Evolutionary conservation across 2,113 vertebrate genomes (phyloP).

Genomic region (Rhegmatorhina hoffmannsi): DNA sequence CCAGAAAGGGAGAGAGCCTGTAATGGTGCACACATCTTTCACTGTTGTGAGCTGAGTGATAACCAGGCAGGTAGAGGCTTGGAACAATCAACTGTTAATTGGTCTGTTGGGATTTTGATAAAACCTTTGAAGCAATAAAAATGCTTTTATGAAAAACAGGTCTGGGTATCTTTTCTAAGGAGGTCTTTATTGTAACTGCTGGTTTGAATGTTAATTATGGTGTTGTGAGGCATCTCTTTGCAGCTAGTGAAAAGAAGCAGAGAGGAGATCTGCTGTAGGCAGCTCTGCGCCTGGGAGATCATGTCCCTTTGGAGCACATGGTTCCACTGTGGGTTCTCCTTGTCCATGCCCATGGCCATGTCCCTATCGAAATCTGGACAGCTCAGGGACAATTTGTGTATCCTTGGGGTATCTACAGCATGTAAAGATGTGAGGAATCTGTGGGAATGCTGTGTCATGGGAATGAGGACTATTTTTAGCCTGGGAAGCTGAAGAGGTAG

Average conservation of each 20-base stretch:
- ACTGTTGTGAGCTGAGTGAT: not conserved
- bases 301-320: fast-evolving
- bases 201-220: slow-evolving; percentile 30
- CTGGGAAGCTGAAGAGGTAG: not conserved
- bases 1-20: not conserved
- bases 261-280: not conserved
- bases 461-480: not conserved
- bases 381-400: not conserved
- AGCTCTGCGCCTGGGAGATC: not conserved
- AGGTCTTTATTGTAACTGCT: not conserved
- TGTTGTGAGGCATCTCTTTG: not conserved
- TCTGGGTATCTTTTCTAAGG: slow-evolving; percentile 2
- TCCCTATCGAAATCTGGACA: not conserved
- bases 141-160: slow-evolving; percentile 56
- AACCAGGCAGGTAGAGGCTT: slow-evolving; percentile 26
- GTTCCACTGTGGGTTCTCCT: not conserved
- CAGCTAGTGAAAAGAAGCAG: not conserved
- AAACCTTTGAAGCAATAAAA: slow-evolving; percentile 59
- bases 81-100: slow-evolving; percentile 39
- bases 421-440: not conserved
- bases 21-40: not conserved
- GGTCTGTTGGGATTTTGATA: slow-evolving; percentile 49
- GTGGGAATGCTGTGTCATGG: not conserved
- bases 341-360: not conserved
- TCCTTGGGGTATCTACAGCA: not conserved